phyloP scores from a whole-genome alignment of 1,140 invertebrate genomes.

The Trachymyrmex septentrionalis region DNA sequence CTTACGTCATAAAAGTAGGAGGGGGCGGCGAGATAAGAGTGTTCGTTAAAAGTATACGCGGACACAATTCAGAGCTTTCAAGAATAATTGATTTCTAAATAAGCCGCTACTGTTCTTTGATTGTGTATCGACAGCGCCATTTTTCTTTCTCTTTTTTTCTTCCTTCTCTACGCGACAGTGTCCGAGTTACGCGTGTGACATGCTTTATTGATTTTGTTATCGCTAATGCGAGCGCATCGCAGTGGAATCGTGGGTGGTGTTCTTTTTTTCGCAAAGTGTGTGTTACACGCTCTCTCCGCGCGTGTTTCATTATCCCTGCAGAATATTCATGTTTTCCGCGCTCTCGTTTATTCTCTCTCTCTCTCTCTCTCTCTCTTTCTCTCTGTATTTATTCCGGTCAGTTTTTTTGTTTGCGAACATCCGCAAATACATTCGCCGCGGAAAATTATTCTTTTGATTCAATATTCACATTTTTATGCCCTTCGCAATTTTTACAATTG shows the following conservation, averaged over 20 bases:
- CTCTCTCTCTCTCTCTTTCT: neutral
- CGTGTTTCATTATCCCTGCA: conserved; percentile 32
- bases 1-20: neutral
- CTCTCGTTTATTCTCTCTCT: conserved; percentile 13
- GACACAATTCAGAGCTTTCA: neutral
- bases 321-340: conserved; percentile 56
- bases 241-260: conserved; percentile 27
- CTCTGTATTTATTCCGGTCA: conserved; percentile 12
- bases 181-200: conserved; percentile 17
- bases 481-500: neutral
- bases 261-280: conserved; percentile 34
- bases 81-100: conserved; percentile 56
- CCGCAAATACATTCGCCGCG: conserved; percentile 24
- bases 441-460: conserved; percentile 37
- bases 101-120: neutral
- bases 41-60: conserved; percentile 44
- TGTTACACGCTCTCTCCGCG: neutral
- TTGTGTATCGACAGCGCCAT: conserved; percentile 16
- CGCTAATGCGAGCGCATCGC: conserved; percentile 25
- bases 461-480: neutral
- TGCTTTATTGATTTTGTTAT: conserved; percentile 59
- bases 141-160: neutral
- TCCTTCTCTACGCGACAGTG: neutral
- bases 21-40: neutral
- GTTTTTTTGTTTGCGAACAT: conserved; percentile 40